Conservation (phyloP, 2,113 vertebrate species). For the Ramphastos sulfuratus region DNA sequence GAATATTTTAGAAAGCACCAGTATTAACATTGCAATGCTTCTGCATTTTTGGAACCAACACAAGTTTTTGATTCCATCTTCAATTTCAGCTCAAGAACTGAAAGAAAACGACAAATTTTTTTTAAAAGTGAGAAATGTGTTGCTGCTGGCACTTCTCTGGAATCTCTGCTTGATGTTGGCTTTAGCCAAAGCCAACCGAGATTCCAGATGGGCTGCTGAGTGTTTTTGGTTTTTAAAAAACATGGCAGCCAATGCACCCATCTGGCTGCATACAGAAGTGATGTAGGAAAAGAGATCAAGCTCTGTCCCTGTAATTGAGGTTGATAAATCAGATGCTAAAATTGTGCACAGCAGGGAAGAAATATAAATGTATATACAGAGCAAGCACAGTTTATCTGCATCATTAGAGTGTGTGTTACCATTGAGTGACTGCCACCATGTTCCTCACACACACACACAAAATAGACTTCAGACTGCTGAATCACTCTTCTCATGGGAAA, state of each 20-base stretch:
- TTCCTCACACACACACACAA: conserved; percentile 5
- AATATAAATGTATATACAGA: conserved; percentile 62
- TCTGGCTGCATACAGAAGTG: conserved; percentile 65
- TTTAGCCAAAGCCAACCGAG: conserved; percentile 62
- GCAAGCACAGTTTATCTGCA: conserved; percentile 66
- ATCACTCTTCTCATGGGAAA: conserved; percentile 31
- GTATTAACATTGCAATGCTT: not conserved
- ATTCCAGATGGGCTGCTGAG: conserved; percentile 71
- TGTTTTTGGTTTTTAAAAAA: conserved; percentile 72
- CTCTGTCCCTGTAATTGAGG: conserved; percentile 55
- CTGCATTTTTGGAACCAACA: not conserved
- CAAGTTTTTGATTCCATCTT: conserved; percentile 13
- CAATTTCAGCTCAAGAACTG: conserved; percentile 22
- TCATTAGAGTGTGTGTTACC: conserved; percentile 51
- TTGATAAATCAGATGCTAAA: conserved; percentile 71
- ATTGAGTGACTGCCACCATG: conserved; percentile 55
- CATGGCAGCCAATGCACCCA: conserved; percentile 75
- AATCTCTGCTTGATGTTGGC: conserved; percentile 56
- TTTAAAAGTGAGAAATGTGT: conserved; percentile 6
- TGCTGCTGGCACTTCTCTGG: conserved; percentile 56
- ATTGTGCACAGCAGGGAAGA: conserved; percentile 54
- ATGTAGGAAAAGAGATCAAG: conserved; percentile 46
- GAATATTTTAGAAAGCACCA: not conserved
- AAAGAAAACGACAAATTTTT: not conserved
- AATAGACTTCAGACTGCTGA: conserved; percentile 17